Conservation (phyloP, 37 sponge, comb jelly and placozoan species). For the Tethya wilhelma region DNA sequence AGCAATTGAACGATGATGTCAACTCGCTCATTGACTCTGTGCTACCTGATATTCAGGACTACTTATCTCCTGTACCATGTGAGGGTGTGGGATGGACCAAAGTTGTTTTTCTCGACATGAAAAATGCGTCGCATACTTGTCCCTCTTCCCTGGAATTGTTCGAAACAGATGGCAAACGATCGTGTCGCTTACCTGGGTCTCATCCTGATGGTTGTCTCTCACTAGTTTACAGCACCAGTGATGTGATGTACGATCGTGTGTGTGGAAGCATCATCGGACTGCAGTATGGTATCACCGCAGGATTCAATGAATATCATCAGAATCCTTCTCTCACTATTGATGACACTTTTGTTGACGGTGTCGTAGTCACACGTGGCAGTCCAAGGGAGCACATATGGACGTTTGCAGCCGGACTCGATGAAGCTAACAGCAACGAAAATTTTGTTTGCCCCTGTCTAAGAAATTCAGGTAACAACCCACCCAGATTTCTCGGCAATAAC, state of each 20-base stretch:
- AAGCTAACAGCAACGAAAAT: background rate
- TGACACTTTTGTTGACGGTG: conserved; percentile 13
- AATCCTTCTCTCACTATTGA: background rate
- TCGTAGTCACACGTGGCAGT: conserved; percentile 17
- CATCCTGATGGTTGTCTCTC: no score
- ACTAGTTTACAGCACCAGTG: no score
- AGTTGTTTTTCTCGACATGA: conserved; percentile 26
- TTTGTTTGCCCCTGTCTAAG: conserved; percentile 5
- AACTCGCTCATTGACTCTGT: background rate
- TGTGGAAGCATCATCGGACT: conserved; percentile 15
- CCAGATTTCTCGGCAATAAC: background rate
- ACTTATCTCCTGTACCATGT: background rate
- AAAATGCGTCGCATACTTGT: background rate
- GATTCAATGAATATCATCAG: background rate
- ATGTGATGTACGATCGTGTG: background rate
- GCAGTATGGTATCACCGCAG: conserved; percentile 14
- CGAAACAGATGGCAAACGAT: no score
- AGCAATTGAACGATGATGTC: conserved; percentile 3
- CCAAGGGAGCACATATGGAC: conserved; percentile 30
- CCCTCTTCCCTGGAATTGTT: no score
- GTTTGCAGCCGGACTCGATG: conserved; percentile 5
- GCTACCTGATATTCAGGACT: background rate
- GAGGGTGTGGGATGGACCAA: conserved; percentile 14
- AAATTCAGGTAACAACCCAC: background rate
- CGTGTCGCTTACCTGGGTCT: no score